Base-by-base conservation (phyloP, 1,140 invertebrate species). In the Microplitis demolitor region DNA sequence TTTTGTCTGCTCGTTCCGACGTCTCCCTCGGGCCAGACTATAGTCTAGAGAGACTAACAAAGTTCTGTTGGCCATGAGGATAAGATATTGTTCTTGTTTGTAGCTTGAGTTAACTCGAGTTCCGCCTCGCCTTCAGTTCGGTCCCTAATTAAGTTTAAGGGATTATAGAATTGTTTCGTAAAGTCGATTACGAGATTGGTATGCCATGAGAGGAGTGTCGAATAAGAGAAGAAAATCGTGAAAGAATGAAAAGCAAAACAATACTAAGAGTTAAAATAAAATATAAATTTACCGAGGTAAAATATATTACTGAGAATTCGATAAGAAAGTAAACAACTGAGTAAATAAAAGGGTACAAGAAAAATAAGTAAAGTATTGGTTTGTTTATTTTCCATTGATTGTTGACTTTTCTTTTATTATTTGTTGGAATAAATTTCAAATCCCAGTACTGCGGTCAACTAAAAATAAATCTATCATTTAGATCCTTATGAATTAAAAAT, bases 161-260 rank as follows among this genome's bases (percentile, higher is more conserved):
- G 84, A 86, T 85, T 86, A 86, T 84, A 83, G 83, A 85, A 86
- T 84, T 85, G 83, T 83, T 82, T 78, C 78, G 77, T 74, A 82
- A 84, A 86, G 81, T 86, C 78, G 76, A 87, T 87, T 85, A 85
- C 75, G 75, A 77, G 77, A 82, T 77, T 76, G 71, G 67, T 56
- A 69, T 24, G 63, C 71, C 72, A 60, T 39, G 33, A 64, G 60
- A 71, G 45, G 13, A 60, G 58, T 33, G 54, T 62, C 39, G 33
- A 62, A 62, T 37, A 58, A 51, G 56, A 70, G 45, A 68, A 14
- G 37, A 33, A 37, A 58, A 58, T 56, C 13, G 31, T 8, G 3
- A 56, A 70, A 39, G 33, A 51, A 45, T 14, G n/a, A 50, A 50
- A 45, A 16, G 11, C 6, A 64, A 16, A 64, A 24, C n/a, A 64